Percentiles rank a stretch among this genome's conserved stretches.
Evolutionary conservation across 1,140 invertebrate species (phyloP).

Genomic region (Bombus haemorrhoidalis): DNA sequence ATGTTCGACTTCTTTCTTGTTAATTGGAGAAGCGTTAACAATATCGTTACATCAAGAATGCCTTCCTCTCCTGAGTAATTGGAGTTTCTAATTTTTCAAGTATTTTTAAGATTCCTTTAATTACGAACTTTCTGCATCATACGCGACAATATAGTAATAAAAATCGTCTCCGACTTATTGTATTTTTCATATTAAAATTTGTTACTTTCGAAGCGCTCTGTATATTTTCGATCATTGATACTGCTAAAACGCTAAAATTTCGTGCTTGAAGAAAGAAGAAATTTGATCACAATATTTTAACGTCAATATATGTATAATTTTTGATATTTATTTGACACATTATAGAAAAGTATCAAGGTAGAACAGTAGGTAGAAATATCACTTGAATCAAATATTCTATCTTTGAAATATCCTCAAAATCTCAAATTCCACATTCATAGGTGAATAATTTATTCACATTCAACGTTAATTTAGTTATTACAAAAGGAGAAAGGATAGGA

Average conservation of each 20-base stretch:
- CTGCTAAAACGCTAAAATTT: neutral
- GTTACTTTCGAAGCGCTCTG: neutral
- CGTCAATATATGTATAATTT: no score
- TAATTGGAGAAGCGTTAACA: neutral
- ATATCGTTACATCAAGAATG: neutral
- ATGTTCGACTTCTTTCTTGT: neutral
- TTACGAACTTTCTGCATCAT: no score
- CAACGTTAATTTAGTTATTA: neutral
- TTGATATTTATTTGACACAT: no score
- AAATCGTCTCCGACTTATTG: neutral
- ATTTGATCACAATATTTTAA: neutral
- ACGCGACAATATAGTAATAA: neutral
- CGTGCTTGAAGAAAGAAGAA: neutral
- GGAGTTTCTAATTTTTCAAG: neutral
- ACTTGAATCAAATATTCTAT: no score
- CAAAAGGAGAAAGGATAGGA: neutral
- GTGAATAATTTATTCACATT: neutral
- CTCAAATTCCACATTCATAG: no score
- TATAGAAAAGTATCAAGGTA: no score
- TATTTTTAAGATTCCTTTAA: neutral
- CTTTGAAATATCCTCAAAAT: no score
- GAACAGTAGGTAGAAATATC: no score
- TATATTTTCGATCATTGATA: neutral
- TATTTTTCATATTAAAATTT: neutral
- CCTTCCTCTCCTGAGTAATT: neutral